Base-by-base conservation (phyloP, 2,113 vertebrate genomes). In the Lepidothrix coronata region DNA sequence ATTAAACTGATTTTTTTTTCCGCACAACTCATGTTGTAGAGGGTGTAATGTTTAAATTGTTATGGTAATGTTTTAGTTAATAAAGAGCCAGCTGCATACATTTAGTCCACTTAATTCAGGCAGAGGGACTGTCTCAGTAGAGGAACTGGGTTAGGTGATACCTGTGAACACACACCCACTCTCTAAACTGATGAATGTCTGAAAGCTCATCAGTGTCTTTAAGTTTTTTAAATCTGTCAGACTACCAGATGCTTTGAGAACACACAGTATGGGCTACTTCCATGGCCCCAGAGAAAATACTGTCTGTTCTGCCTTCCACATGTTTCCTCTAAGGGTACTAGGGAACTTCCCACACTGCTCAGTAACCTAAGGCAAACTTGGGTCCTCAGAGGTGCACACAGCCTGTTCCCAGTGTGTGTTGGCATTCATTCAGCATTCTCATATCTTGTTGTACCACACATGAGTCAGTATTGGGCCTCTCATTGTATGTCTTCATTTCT, bases 401-500 rank as follows among this genome's bases (percentile, higher is more conserved):
- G 65, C 76, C 65, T 95, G 63, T 96, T 96, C 72, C 52, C 61
- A 67, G 55, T 75, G 46, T 94, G 54, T 95, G 65, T 35, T 96
- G 37, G 43, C 89, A 59, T 89, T 91, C 87, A 88, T 97, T 80
- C 93, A 88, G 76, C 96, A 95, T 81, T 86, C 61, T 91, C 75
- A 80, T 91, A 44, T 19, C 89, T 61, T 37, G 52, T 79, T 71
- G 52, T 88, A 61, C 72, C 82, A 54, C 51, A 18, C 52, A 66
- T 54, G 51, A 88, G 68, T 87, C 79, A 75, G 25, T 71, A 86
- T 39, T 79, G 52, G 84, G 49, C 88, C 74, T 83, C 39, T 94
- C 92, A 94, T 91, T 89, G 66, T 93, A 67, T 95, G 75, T 96
- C 93, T 93, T 79, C 78, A 51, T 91, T 92, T 95, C 84, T 86